Conservation (phyloP, 2,888 invertebrate genomes). For the Thelaira solivaga region DNA sequence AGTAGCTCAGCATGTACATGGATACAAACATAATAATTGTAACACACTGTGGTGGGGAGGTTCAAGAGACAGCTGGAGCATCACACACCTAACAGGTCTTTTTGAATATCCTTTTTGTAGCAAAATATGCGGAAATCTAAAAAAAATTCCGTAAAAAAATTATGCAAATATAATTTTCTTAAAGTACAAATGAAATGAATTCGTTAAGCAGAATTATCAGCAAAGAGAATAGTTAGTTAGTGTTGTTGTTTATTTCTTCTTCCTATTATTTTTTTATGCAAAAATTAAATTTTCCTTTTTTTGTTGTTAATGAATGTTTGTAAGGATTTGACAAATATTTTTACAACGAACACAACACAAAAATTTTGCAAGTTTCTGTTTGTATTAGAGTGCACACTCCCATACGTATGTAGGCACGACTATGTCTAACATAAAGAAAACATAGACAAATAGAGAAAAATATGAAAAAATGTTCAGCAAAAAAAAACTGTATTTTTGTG, state of each 20-base stretch:
- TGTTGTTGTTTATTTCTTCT: not conserved
- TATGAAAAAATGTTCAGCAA: not conserved
- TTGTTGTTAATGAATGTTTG: not conserved
- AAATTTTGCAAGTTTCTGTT: not conserved
- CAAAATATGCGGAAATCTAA: slow-evolving; percentile 14
- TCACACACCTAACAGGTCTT: not conserved
- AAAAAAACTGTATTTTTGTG: slow-evolving; percentile 5
- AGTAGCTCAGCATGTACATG: no score
- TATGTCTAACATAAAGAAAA: not conserved
- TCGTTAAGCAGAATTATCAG: not conserved
- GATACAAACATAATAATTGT: no score
- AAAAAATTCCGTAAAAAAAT: slow-evolving; percentile 36
- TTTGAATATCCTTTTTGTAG: not conserved
- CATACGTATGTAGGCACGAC: no score
- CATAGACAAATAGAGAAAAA: not conserved
- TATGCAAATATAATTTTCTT: slow-evolving; percentile 54
- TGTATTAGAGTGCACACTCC: no score
- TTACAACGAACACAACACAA: not conserved
- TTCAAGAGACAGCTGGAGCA: not conserved
- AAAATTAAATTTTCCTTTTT: not conserved
- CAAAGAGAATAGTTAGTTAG: not conserved
- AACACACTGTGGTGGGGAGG: no score
- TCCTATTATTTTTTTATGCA: not conserved
- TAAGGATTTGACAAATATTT: not conserved
- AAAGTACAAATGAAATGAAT: slow-evolving; percentile 40